Conservation (phyloP, 2,888 invertebrate genomes). For the Cancer borealis region DNA sequence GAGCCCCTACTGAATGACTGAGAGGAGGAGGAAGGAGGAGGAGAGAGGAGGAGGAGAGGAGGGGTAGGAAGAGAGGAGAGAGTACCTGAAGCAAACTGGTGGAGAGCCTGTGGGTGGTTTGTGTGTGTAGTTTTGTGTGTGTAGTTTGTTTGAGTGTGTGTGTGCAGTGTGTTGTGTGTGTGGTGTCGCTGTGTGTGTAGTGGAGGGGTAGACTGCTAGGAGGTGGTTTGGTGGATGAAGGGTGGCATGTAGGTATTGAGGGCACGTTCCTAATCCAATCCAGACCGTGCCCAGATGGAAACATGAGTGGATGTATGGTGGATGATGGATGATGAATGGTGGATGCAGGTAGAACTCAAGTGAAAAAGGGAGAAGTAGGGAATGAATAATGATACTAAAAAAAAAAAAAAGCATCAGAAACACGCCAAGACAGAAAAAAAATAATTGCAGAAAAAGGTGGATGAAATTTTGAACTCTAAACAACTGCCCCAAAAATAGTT, state of each 20-base stretch:
- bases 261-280: too few relatives aligned
- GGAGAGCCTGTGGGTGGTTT: not conserved
- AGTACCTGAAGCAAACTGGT: not conserved
- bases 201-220: too few relatives aligned
- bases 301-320: not conserved
- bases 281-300: not conserved
- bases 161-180: not conserved
- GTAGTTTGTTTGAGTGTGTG: not conserved
- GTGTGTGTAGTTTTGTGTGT: not conserved
- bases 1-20: slow-evolving; percentile 18
- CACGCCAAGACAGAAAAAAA: too few relatives aligned
- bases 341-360: not conserved
- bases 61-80: not conserved
- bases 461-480: too few relatives aligned
- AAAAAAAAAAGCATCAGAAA: too few relatives aligned
- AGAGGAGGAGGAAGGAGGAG: not conserved
- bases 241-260: not conserved
- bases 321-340: not conserved
- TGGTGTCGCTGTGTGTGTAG: not conserved
- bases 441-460: too few relatives aligned
- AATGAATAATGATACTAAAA: not conserved
- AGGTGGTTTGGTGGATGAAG: too few relatives aligned
- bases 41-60: slow-evolving; percentile 37
- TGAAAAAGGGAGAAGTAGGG: not conserved
- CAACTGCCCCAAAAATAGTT: not conserved